Evolutionary conservation across 2,797 vertebrate genomes (phyloP).

Genomic region (Chaunax sp.): DNA sequence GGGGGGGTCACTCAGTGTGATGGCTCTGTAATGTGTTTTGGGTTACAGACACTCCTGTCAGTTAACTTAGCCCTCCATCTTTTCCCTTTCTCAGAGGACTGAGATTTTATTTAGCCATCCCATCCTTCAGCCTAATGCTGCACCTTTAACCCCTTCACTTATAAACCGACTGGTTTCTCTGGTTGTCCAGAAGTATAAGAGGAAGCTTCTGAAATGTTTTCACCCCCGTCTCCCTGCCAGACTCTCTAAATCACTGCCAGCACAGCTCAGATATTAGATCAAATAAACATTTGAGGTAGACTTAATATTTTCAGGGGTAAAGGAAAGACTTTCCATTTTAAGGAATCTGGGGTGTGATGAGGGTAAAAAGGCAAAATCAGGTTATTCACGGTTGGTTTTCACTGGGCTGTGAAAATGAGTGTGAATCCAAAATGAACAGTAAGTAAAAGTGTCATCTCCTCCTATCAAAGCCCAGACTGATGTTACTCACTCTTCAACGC

Average conservation of each 20-base stretch:
- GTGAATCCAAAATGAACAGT: conserved; percentile 47
- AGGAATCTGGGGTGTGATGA: no score
- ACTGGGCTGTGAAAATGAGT: conserved; percentile 15
- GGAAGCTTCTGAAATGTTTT: conserved; percentile 43
- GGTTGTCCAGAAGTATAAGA: conserved; percentile 36
- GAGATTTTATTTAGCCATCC: conserved; percentile 72
- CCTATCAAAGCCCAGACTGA: conserved; percentile 19
- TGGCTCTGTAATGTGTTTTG: conserved; percentile 80
- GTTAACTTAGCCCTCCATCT: conserved; percentile 65
- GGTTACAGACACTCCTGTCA: conserved; percentile 71
- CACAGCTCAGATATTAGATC: conserved; percentile 27
- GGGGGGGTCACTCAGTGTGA: conserved; percentile 74
- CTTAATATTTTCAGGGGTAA: conserved; percentile 42
- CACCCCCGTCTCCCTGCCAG: background rate
- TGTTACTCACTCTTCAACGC: conserved; percentile 18
- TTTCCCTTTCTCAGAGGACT: conserved; percentile 57
- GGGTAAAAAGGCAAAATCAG: no score
- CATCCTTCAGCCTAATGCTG: conserved; percentile 62
- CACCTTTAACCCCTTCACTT: conserved; percentile 61
- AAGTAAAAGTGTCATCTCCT: conserved; percentile 36
- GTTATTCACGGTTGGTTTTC: no score
- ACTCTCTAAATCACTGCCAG: conserved; percentile 25
- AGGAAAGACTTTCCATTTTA: background rate
- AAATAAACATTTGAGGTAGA: conserved; percentile 41
- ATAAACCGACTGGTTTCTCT: conserved; percentile 45